Evolutionary conservation across 2,113 vertebrate species (phyloP), one percentile per base, ranked within the genome.

Genomic region (Xiphophorus maculatus): DNA sequence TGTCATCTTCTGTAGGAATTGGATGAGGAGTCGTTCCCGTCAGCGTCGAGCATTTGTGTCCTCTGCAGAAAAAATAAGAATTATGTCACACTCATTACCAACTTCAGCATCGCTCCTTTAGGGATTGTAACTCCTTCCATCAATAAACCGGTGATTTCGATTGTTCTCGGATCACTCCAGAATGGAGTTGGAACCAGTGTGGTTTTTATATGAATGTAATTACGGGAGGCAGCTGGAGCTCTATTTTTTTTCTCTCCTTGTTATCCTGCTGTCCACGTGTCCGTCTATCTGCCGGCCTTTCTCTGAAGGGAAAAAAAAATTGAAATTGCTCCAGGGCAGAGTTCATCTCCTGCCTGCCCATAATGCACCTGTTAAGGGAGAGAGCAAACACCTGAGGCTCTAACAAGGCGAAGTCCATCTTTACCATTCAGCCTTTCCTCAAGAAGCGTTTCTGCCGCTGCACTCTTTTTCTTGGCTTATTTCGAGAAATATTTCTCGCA

Each of bases 301-400:
- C 54, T 63, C 19, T 42, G 32, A 28, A 64, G 22, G 48, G 40
- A 35, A 63, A 61, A 66, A 63, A 67, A 30, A 17, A 42, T 22
- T 61, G 74, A 58, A 82, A 62, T 37, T 66, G 54, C 33, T 73
- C 63, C 73, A 63, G 30, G 69, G 4, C 71, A 76, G 33, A 3
- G 68, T 80, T 87, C 73, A 73, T 66, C 74, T 86, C 62, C 72
- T 42, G 60, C 73, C 44, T 61, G 32, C 30, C 73, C 61, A 79
- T 30, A 84, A 87, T 84, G 54, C 82, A 79, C 66, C 75, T 80
- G 73, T 80, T 71, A 80, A 62, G 67, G 28, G 35, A 51, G 69
- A 69, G 30, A 77, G 65, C 72, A 48, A 58, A 74, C 68, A 80
- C 35, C 70, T 69, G 63, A 81, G 66, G 27, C 15, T 3, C 5